Conservation (phyloP, 2,888 invertebrate species). For the Cotesia congregata region DNA sequence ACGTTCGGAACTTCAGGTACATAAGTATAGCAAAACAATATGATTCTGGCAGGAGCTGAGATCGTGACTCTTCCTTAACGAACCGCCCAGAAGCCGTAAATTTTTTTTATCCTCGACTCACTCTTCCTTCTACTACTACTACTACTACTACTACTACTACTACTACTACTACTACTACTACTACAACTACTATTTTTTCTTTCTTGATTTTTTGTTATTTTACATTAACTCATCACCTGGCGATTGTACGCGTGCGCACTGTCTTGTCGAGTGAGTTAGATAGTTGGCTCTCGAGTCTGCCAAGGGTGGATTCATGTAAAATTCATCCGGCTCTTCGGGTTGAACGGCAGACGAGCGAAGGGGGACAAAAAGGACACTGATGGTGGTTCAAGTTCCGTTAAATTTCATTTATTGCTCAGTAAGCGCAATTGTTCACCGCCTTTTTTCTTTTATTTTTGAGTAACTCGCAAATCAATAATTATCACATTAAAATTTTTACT, state of each 20-base stretch:
- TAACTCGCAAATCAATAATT: neutral
- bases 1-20: too few species aligned
- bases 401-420: slow-evolving; percentile 28
- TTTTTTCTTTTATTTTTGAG: neutral
- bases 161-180: neutral
- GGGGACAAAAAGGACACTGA: slow-evolving; percentile 38
- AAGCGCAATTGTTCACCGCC: slow-evolving; percentile 23
- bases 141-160: too few species aligned
- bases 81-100: slow-evolving; percentile 30
- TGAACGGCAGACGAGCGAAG: slow-evolving; percentile 30
- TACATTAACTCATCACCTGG: slow-evolving; percentile 37
- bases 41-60: slow-evolving; percentile 30
- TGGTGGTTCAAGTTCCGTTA: slow-evolving; percentile 33
- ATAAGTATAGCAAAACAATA: slow-evolving; percentile 35
- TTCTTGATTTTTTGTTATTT: slow-evolving; percentile 21
- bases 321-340: slow-evolving; percentile 58
- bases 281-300: slow-evolving; percentile 40
- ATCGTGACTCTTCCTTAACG: slow-evolving; percentile 41
- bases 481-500: neutral
- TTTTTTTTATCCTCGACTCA: neutral
- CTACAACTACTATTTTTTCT: neutral
- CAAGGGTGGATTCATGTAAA: slow-evolving; percentile 61
- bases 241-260: slow-evolving; percentile 33
- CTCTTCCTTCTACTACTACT: neutral
- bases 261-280: slow-evolving; percentile 29